Evolutionary conservation across 2,113 vertebrate species (phyloP), one percentile per base, ranked within the genome.

Genomic region (Vidua chalybeata): DNA sequence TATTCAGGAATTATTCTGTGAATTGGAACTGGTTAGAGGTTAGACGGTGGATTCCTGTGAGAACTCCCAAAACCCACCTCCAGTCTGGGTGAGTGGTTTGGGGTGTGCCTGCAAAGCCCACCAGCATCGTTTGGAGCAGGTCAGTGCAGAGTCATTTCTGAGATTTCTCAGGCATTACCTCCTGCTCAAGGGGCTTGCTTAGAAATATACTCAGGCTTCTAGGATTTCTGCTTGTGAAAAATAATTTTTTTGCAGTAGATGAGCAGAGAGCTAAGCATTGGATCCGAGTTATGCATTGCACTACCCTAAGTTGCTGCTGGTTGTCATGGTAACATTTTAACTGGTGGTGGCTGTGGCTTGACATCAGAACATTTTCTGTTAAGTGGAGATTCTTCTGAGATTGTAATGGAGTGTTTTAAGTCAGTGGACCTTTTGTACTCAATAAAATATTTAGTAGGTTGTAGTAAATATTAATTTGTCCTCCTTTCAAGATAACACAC

Each of bases 301-400:
- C 81, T 80, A 30, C 33, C 46, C 83, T 5, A 84, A 95, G 89
- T 86, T 91, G 69, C 90, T 91, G 51, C 45, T 23, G 23, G 94
- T 97, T 96, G 95, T 89, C 91, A 94, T 89, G 94, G 95, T 35
- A 96, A 97, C 89, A 13, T 73, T 95, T 95, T 59, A 5, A 94
- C 94, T 89, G 89, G 84, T 92, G 94, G 78, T 67, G 69, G 31
- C 39, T 89, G 66, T 94, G 93, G n/a, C 79, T 84, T 95, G 91
- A 84, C 88, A 93, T 85, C 28, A 74, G 79, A 82, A 81, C 43
- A 4, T 86, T 89, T 76, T 58, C 83, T 81, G 51, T 87, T 86
- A 93, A 92, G 68, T 87, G 84, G 89, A 80, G 58, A 56, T 67
- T 55, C 56, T 93, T 49, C 81, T 69, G 49, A 92, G 59, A 78